Conservation (phyloP, 2,888 invertebrate genomes). For the Synanthedon vespiformis region DNA sequence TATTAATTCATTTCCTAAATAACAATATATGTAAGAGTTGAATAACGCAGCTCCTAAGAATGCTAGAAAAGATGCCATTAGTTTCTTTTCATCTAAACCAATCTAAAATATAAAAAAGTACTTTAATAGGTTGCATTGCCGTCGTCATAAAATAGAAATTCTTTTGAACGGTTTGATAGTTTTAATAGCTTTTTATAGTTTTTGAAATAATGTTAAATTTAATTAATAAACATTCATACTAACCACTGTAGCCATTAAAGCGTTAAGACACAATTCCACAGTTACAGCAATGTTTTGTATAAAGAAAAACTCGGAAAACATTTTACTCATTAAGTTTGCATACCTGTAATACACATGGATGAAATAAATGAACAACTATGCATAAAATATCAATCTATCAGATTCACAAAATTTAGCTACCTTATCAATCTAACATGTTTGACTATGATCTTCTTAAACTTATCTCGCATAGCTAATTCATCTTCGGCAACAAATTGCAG, state of each 20-base stretch:
- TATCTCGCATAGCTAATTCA: conserved; percentile 19
- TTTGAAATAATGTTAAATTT: neutral
- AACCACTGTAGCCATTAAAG: conserved; percentile 44
- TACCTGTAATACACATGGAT: conserved; percentile 28
- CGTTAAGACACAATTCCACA: conserved; percentile 46
- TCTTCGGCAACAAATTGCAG: conserved; percentile 22
- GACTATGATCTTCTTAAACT: conserved; percentile 31
- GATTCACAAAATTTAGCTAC: conserved; percentile 16
- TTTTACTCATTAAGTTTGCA: conserved; percentile 26
- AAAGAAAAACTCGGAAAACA: conserved; percentile 47
- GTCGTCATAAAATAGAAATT: too few relatives aligned
- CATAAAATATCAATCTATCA: neutral
- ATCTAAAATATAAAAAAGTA: conserved; percentile 22
- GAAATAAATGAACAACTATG: neutral
- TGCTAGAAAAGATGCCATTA: conserved; percentile 32
- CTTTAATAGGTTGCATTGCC: neutral
- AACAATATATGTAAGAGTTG: conserved; percentile 50
- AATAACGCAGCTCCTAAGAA: conserved; percentile 36
- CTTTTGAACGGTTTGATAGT: too few relatives aligned
- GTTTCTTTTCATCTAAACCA: conserved; percentile 26
- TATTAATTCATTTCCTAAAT: conserved; percentile 45
- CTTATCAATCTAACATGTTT: conserved; percentile 48
- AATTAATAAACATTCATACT: conserved; percentile 10
- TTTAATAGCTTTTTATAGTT: neutral
- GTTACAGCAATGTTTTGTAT: conserved; percentile 49